Percentiles rank a stretch among this genome's conserved stretches.
phyloP scores from a whole-genome alignment of 2,113 vertebrate genomes.

The Grammomys dolichurus region DNA sequence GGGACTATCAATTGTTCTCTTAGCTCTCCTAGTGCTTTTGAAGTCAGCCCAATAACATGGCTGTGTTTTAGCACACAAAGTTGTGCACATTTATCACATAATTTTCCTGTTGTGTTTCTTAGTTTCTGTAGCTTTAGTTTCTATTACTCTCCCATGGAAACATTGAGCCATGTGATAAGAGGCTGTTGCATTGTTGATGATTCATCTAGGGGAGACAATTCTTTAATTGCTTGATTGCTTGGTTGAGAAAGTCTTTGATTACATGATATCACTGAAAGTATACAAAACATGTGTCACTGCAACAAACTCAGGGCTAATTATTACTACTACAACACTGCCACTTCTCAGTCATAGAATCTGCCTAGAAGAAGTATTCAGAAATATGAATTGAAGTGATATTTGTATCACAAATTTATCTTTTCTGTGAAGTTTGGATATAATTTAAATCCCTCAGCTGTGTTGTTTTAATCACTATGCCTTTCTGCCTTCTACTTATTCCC shows the following conservation, averaged over 20 bases:
- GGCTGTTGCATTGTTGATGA: background rate
- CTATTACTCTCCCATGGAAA: background rate
- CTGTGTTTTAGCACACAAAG: background rate
- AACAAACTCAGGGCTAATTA: background rate
- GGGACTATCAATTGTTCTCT: background rate
- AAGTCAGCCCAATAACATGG: no score
- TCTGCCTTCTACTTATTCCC: background rate
- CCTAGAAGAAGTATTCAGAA: background rate
- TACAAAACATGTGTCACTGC: background rate
- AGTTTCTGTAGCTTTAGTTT: background rate
- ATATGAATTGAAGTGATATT: background rate
- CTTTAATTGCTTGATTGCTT: background rate
- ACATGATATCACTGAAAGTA: background rate
- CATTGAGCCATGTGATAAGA: rapidly evolving
- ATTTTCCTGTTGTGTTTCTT: background rate
- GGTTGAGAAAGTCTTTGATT: background rate
- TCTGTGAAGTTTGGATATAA: background rate
- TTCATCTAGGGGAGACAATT: background rate
- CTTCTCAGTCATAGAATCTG: background rate
- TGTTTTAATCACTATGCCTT: background rate
- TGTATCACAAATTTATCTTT: background rate
- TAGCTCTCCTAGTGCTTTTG: background rate
- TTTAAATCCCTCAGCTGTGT: background rate
- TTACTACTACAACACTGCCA: background rate
- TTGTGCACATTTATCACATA: background rate